Conservation (phyloP, 2,113 vertebrate species). For the Sylvia atricapilla region DNA sequence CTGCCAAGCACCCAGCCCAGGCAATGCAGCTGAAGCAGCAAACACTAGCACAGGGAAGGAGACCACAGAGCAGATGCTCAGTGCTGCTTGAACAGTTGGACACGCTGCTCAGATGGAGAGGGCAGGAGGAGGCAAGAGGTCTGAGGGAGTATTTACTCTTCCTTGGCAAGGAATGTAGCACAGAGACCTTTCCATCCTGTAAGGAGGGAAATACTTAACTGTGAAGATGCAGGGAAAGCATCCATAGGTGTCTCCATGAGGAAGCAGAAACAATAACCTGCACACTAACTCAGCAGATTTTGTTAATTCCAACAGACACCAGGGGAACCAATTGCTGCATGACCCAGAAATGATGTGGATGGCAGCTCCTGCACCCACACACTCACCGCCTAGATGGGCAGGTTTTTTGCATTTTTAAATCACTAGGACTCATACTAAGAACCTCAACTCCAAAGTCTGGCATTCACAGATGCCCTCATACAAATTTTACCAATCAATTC, state of each 20-base stretch:
- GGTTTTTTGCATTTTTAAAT: background rate
- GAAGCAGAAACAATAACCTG: background rate
- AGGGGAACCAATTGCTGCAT: background rate
- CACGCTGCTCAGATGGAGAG: background rate
- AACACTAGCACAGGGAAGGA: background rate
- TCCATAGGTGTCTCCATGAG: background rate
- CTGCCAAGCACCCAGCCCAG: background rate
- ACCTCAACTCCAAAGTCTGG: background rate
- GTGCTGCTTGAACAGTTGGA: background rate
- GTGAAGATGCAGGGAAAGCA: background rate
- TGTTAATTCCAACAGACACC: background rate
- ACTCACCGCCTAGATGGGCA: background rate
- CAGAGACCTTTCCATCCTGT: background rate
- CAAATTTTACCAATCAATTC: constrained; percentile 2
- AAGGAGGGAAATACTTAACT: background rate
- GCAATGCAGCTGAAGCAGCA: background rate
- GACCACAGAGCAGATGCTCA: background rate
- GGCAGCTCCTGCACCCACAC: background rate
- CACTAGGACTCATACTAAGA: background rate
- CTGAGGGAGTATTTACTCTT: background rate
- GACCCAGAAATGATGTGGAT: background rate
- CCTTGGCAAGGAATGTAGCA: background rate
- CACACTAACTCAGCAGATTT: background rate
- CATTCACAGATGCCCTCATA: background rate
- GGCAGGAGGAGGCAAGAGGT: background rate